Base-by-base conservation (phyloP, 2,888 invertebrate genomes). In the Theodoxus fluviatilis region DNA sequence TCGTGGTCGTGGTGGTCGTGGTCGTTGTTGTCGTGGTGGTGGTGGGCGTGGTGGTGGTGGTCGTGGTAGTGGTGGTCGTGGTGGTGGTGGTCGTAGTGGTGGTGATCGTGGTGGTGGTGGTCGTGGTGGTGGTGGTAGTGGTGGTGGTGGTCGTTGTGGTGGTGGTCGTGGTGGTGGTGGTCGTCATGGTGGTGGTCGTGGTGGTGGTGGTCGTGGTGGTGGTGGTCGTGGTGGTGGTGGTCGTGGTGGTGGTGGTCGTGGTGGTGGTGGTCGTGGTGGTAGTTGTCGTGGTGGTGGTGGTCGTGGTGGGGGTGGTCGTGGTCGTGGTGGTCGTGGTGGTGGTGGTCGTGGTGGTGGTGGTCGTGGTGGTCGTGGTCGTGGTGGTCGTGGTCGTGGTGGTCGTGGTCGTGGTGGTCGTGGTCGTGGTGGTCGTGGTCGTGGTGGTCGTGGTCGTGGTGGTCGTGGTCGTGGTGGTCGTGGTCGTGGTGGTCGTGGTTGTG, bases 181-280 rank as follows among this genome's bases (percentile, higher is more conserved):
- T n/a, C n/a, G n/a, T n/a, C n/a, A n/a, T n/a, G n/a, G n/a, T 57
- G 57, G 25, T 57, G 57, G 25, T 25, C 12, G 57, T 57, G 57
- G 57, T 57, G 57, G 57, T 57, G 57, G 57, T 57, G 57, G 57
- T n/a, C 9, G 12, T 57, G 18, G 15, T 57, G 57, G 25, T 25
- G 15, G 57, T 57, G 57, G 25, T 57, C 15, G 57, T 57, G 57
- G 25, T 57, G 57, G 57, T 25, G 57, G 25, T 57, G 57, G 25
- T 25, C 15, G 25, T 25, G 15, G 57, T 57, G 57, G 25, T 57
- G 57, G 57, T 57, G 15, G 57, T n/a, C 15, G 25, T 15, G 57
- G 25, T 57, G 57, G 57, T 57, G 57, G 25, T 25, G 15, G 57
- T 25, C 9, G 25, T 57, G 57, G 15, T 57, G 15, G 15, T 57